Base-by-base conservation (phyloP, 2,797 vertebrate species). In the Eospalax fontanierii region DNA sequence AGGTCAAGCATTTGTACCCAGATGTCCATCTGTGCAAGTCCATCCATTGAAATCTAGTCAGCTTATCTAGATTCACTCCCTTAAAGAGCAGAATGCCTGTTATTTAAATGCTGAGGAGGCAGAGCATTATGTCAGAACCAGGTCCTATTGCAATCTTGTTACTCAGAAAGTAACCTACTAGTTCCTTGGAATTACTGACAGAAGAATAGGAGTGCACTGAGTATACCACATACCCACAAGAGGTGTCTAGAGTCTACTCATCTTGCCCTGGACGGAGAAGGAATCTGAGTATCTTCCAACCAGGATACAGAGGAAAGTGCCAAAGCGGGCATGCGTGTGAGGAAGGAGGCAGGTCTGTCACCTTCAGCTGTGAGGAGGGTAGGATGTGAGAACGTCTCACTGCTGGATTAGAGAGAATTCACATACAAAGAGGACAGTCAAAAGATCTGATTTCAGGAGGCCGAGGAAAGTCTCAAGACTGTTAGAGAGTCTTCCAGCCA, bases 401-500 rank as follows among this genome's bases (percentile, higher is more conserved):
- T 35, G 40, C 7, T 65, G 6, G 10, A 35, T 57, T 78, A 78
- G 54, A 81, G 4, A 75, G 50, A 54, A 54, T 54, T n/a, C 12
- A 14, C 14, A 12, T 93, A 59, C 81, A 0, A 79, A 91, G 40
- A 82, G 74, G 57, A 21, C 73, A 59, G 4, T 66, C 33, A 82
- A 24, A 85, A 78, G 2, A 26, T 92, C 10, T 92, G 75, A 65
- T 94, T 95, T 14, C 93, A 38, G 78, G 92, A 90, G 54, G 24
- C 85, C 81, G 73, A 79, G 78, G 57, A 82, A 90, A 30, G 28
- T 19, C 66, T 22, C 18, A 63, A 4, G 9, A 57, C 46, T 85
- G n/a, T 68, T 81, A 90, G 63, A 14, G 50, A 54, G 14, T 54
- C 50, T 9, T 2, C 50, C 12, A 14, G 14, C 50, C 2, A 12